Conservation (phyloP, 2,113 vertebrate genomes). For the Prinia subflava region DNA sequence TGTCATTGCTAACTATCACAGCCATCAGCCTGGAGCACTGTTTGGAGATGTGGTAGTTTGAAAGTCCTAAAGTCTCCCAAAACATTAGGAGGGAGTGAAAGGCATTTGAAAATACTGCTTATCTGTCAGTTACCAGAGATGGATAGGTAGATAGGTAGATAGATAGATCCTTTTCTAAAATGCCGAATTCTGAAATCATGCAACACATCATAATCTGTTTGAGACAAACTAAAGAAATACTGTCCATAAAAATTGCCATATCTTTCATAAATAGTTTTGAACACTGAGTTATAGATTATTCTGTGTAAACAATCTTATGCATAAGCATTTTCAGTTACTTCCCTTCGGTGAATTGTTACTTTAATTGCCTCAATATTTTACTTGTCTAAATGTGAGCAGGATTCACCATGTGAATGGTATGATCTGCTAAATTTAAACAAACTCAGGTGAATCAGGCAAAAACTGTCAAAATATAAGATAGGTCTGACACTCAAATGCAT, state of each 20-base stretch:
- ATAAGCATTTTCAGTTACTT: background rate
- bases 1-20: slow-evolving; percentile 9
- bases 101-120: background rate
- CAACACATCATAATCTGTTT: background rate
- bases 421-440: background rate
- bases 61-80: background rate
- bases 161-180: background rate
- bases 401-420: background rate
- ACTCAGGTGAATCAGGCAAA: background rate
- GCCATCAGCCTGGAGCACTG: background rate
- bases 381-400: background rate
- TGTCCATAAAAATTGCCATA: background rate
- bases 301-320: background rate
- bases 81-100: background rate
- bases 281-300: background rate
- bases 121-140: background rate
- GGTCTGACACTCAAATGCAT: background rate
- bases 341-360: background rate
- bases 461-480: background rate
- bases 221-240: background rate
- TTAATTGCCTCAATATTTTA: background rate
- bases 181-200: background rate
- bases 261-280: background rate
- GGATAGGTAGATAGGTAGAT: background rate
- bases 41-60: background rate